These are phyloP conservation scores for Colaptes auratus DNA, from an alignment of 2,113 vertebrate genomes.

Conservation along the genomic window DNA sequence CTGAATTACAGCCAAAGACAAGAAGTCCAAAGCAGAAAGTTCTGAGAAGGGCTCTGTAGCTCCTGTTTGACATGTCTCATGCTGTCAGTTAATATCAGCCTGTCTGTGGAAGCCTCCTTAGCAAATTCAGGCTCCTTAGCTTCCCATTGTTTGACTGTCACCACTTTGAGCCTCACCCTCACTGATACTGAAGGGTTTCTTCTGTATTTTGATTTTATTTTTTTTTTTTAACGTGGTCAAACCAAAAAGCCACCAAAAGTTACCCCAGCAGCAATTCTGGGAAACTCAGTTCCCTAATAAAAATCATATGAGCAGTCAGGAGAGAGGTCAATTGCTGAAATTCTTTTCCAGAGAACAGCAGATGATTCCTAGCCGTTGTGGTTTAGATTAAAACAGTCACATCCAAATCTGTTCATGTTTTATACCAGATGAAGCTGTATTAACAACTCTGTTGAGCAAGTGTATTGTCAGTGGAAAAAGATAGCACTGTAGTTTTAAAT, in stretches of 20 bases:
- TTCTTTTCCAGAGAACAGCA: conserved; percentile 35
- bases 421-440: neutral
- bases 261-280: neutral
- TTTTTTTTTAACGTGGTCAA: neutral
- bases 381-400: conserved; percentile 10
- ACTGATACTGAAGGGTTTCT: neutral
- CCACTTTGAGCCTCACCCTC: neutral
- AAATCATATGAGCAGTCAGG: conserved; percentile 29
- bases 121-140: neutral
- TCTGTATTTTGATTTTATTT: neutral
- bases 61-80: accelerated
- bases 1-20: neutral
- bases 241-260: neutral
- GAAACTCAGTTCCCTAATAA: conserved; percentile 1
- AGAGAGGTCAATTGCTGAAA: neutral
- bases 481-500: conserved; percentile 11
- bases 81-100: neutral
- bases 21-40: neutral
- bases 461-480: conserved; percentile 16
- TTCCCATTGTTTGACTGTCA: neutral
- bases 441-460: conserved; percentile 16
- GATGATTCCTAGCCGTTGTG: conserved; percentile 15
- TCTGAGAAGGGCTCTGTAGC: neutral
- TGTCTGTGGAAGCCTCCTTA: neutral
- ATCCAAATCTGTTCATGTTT: conserved; percentile 31